Evolutionary conservation across 2,888 invertebrate genomes (phyloP), one percentile per base, ranked within the genome.

Genomic region (Synanthedon myopaeformis): DNA sequence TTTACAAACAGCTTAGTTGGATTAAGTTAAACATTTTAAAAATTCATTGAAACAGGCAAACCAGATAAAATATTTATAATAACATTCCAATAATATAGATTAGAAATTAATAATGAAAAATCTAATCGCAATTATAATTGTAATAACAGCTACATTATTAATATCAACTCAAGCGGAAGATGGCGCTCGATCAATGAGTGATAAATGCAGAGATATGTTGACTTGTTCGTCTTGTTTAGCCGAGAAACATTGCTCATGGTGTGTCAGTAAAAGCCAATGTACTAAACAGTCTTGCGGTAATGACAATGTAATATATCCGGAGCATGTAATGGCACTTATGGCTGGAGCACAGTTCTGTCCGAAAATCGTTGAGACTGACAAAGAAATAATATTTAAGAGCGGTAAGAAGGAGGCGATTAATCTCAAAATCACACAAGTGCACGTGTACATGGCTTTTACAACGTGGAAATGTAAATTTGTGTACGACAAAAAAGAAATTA

Each of bases 381-480:
- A 66, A 54, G 61, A 64, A 53, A 54, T 69, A 45, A 66, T 65
- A 42, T 59, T 76, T 54, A 71, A 70, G 64, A 81, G 74, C 57
- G 82, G 82, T 11, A 63, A 64, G 52, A 72, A 68, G 54, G 64
- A 72, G 53, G 63, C 63, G 23, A 61, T 80, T 51, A 62, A 60
- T 53, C 73, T 80, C 56, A 80, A 76, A 67, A 70, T 82, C 59
- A 79, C 80, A 19, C 82, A 82, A 64, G 75, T 82, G 62, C 76
- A 82, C 61, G 63, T 81, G 51, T 81, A 80, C 53, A 83, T 82
- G 82, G 77, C 78, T 2, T 82, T 79, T 52, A 81, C 81, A n/a
- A 72, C 76, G 10, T 82, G 82, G 79, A 80, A 78, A 64, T 82
- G 81, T 59, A 74, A 67, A 62, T 61, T 76, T 52, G 53, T 55